Evolutionary conservation across 37 sponge, comb jelly and placozoan genomes (phyloP).

Genomic region (Corticium candelabrum): DNA sequence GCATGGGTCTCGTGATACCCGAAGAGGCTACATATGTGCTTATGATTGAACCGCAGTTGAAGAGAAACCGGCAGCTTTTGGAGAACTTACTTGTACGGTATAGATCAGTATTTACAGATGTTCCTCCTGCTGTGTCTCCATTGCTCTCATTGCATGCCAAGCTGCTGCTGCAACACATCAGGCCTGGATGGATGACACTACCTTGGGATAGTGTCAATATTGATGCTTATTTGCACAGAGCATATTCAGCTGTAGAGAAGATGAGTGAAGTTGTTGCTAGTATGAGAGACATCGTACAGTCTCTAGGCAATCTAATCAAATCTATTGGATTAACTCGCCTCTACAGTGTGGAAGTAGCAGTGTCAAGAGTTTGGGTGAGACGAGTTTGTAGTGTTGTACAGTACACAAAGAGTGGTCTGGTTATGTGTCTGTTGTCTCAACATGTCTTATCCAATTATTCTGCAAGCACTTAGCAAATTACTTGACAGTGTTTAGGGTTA

Average conservation of each 20-base stretch:
- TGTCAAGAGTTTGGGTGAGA: too few species aligned
- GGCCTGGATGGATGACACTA: conserved; percentile 81
- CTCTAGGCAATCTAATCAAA: too few species aligned
- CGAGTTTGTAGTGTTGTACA: too few species aligned
- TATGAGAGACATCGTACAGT: conserved; percentile 17
- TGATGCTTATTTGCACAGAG: conserved; percentile 74
- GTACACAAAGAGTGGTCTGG: too few species aligned
- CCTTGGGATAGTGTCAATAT: conserved; percentile 88
- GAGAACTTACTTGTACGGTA: neutral
- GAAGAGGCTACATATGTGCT: conserved; percentile 37
- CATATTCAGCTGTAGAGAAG: conserved; percentile 13
- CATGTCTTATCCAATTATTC: too few species aligned
- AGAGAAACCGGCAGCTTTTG: neutral
- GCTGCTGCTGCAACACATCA: conserved; percentile 19
- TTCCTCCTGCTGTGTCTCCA: conserved; percentile 32
- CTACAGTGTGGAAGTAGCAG: too few species aligned
- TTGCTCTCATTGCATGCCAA: conserved; percentile 26
- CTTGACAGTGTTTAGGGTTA: too few species aligned
- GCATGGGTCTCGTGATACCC: conserved; percentile 45
- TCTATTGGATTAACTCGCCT: too few species aligned
- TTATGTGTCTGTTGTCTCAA: too few species aligned
- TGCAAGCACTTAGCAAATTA: too few species aligned
- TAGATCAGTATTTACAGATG: too few species aligned
- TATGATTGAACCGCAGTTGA: neutral
- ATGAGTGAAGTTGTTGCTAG: conserved; percentile 17